Conservation (phyloP, 2,888 invertebrate species). For the Cheilosia impressa region DNA sequence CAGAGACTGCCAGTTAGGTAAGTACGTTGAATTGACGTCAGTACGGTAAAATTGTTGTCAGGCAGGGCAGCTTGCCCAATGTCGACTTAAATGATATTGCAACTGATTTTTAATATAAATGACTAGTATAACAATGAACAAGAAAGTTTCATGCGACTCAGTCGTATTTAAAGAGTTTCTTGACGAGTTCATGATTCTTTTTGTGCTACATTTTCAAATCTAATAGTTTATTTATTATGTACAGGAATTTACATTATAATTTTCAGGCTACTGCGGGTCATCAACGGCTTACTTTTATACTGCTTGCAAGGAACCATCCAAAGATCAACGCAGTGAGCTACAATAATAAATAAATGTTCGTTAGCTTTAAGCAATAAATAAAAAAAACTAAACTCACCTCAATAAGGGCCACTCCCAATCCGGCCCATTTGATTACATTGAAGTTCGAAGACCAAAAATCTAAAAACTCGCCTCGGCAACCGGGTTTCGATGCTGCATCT, state of each 20-base stretch:
- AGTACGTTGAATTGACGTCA: too few species aligned
- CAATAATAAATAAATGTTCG: slow-evolving; percentile 6
- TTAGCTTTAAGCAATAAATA: neutral
- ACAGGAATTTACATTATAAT: slow-evolving; percentile 3
- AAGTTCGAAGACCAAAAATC: slow-evolving; percentile 81
- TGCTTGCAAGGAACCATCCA: slow-evolving; percentile 93
- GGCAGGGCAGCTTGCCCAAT: too few species aligned
- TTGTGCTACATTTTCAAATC: neutral
- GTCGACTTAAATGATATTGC: too few species aligned
- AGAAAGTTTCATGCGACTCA: too few species aligned
- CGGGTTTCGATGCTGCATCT: slow-evolving; percentile 73
- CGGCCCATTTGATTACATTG: slow-evolving; percentile 86
- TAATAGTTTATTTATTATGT: slow-evolving; percentile 11
- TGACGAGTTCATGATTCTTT: too few species aligned
- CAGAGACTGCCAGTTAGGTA: too few species aligned
- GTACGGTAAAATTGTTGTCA: too few species aligned
- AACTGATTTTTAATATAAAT: too few species aligned
- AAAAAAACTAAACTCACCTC: slow-evolving; percentile 84
- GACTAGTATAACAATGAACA: too few species aligned
- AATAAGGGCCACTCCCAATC: slow-evolving; percentile 88
- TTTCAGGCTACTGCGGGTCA: slow-evolving; percentile 1
- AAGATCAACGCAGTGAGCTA: slow-evolving; percentile 90
- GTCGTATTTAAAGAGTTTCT: too few species aligned
- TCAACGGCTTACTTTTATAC: slow-evolving; percentile 87
- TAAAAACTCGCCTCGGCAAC: slow-evolving; percentile 80